Conservation (phyloP, 2,888 invertebrate genomes). For the Seira sanloemensis region DNA sequence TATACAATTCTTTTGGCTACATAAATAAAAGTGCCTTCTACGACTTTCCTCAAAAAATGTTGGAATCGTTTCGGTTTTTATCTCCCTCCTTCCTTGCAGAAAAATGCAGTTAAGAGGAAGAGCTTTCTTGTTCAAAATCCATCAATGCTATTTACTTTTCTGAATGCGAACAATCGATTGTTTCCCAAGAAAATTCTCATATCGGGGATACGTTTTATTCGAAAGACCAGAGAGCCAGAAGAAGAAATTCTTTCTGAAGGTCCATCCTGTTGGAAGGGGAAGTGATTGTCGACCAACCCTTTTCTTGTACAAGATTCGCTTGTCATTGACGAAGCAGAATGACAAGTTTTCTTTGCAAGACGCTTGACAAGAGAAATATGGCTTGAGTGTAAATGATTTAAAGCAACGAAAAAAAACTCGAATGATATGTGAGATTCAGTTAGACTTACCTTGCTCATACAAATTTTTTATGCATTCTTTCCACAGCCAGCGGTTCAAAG, state of each 20-base stretch:
- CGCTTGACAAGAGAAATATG: slow-evolving; percentile 9
- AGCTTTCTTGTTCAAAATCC: neutral
- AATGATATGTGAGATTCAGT: neutral
- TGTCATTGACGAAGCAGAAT: slow-evolving; percentile 17
- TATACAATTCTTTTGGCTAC: neutral
- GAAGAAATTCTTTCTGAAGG: neutral
- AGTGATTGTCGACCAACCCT: slow-evolving; percentile 32
- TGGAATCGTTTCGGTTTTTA: neutral
- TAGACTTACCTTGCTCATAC: neutral
- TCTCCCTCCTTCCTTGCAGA: neutral
- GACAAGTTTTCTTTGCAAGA: neutral
- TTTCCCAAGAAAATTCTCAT: neutral
- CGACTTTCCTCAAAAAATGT: neutral
- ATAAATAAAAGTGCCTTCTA: neutral
- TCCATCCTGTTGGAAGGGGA: slow-evolving; percentile 28
- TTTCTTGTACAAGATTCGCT: slow-evolving; percentile 22
- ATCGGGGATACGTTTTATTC: neutral
- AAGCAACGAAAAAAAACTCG: neutral
- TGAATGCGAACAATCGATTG: neutral
- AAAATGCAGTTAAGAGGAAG: neutral
- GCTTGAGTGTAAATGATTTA: neutral
- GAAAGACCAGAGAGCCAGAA: neutral
- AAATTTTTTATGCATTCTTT: neutral
- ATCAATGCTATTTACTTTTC: neutral
- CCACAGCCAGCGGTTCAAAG: too few relatives aligned